These are phyloP conservation scores for Rhynchonycteris naso DNA, from an alignment of 2,797 vertebrate species.

Conservation along the genomic window DNA sequence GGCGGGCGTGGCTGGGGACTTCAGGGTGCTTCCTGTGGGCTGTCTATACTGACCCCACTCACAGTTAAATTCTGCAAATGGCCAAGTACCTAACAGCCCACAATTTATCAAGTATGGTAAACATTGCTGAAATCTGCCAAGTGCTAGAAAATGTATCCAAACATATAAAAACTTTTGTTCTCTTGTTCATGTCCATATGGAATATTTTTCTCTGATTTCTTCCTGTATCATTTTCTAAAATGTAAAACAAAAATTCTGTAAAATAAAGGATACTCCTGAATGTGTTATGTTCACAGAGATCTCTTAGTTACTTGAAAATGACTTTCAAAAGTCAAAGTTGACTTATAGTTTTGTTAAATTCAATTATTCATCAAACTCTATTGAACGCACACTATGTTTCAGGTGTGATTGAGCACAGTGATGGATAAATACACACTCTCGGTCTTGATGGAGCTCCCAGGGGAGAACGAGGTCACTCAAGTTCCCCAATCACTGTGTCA, in stretches of 20 bases:
- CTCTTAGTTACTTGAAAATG: conserved; percentile 4
- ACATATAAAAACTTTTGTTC: conserved; percentile 4
- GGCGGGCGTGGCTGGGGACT: neutral
- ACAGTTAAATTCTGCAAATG: neutral
- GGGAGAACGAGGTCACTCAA: neutral
- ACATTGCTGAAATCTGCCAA: neutral
- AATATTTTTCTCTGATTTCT: neutral
- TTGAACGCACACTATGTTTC: neutral
- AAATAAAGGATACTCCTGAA: neutral
- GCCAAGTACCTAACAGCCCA: neutral
- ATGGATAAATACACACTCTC: neutral
- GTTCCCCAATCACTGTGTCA: neutral
- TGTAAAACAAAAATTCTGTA: neutral
- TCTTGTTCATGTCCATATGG: neutral
- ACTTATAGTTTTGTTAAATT: neutral
- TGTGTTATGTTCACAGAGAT: neutral
- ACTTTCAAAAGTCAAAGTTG: neutral
- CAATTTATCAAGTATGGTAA: neutral
- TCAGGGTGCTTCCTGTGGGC: neutral
- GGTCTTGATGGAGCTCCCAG: neutral
- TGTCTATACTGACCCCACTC: neutral
- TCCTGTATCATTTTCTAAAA: conserved; percentile 32
- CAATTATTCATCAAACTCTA: neutral
- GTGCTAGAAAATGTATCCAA: conserved; percentile 50
- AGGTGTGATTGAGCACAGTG: neutral